Percentiles rank a stretch among this genome's conserved stretches.
phyloP scores from a whole-genome alignment of 2,113 vertebrate species.

The Vireo altiloquus region DNA sequence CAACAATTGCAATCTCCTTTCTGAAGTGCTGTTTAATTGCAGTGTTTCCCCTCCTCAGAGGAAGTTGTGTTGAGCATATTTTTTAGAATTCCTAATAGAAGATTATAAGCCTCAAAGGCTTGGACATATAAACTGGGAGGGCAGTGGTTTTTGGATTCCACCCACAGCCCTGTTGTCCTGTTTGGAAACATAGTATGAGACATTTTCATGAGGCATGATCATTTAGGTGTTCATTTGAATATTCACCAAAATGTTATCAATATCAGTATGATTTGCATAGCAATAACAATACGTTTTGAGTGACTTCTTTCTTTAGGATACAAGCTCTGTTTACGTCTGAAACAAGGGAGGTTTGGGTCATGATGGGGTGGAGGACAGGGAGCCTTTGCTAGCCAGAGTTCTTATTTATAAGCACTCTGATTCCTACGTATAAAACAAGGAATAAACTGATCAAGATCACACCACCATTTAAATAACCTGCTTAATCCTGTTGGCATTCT shows the following conservation, averaged over 20 bases:
- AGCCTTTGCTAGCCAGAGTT: neutral
- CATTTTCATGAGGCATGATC: neutral
- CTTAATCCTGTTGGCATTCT: neutral
- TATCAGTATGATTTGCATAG: neutral
- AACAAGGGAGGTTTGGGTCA: neutral
- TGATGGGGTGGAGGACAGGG: rapidly evolving
- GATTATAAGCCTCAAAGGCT: neutral
- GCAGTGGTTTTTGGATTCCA: neutral
- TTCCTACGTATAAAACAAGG: neutral
- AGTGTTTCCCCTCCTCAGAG: neutral
- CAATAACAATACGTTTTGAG: neutral
- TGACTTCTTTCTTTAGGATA: neutral
- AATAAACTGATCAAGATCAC: neutral
- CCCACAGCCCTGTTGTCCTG: neutral
- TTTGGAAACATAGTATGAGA: neutral
- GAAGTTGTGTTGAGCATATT: neutral
- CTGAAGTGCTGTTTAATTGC: neutral
- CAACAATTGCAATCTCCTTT: neutral
- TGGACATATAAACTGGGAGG: neutral
- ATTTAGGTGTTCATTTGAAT: neutral
- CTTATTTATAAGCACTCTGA: neutral
- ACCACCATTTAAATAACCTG: neutral
- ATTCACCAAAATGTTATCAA: neutral
- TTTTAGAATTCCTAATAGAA: slow-evolving; percentile 30
- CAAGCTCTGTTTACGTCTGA: neutral